Evolutionary conservation across 2,797 vertebrate genomes (phyloP).

Genomic region (Eulemur albifrons): DNA sequence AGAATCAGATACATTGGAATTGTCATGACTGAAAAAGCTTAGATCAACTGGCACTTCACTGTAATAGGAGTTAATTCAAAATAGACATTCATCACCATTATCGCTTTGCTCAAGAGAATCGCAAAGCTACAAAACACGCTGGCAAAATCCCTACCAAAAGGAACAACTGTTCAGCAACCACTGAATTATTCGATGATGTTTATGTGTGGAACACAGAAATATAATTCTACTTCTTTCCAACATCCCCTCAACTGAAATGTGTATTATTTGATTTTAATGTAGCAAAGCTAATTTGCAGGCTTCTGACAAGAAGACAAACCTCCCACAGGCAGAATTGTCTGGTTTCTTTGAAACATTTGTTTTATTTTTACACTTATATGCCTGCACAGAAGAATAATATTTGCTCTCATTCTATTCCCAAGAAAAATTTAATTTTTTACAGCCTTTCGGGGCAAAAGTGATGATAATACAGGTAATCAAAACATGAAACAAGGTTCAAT

Average conservation of each 20-base stretch:
- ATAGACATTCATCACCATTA: constrained; percentile 68
- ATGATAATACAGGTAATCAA: constrained; percentile 71
- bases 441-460: constrained; percentile 51
- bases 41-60: constrained; percentile 43
- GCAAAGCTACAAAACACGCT: background rate
- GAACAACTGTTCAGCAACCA: constrained; percentile 51
- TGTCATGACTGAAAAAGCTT: constrained; percentile 40
- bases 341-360: constrained; percentile 64
- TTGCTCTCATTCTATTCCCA: constrained; percentile 50
- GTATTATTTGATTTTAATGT: constrained; percentile 66
- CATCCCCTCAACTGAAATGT: constrained; percentile 56
- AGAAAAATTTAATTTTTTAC: constrained; percentile 69
- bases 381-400: constrained; percentile 49
- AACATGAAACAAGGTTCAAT: constrained; percentile 69
- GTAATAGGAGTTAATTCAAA: constrained; percentile 68
- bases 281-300: constrained; percentile 55
- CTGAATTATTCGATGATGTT: constrained; percentile 63
- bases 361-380: constrained; percentile 52
- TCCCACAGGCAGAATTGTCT: constrained; percentile 24
- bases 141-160: constrained; percentile 38
- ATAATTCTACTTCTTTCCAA: constrained; percentile 66
- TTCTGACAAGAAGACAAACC: constrained; percentile 66
- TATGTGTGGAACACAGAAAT: constrained; percentile 6
- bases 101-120: constrained; percentile 45
- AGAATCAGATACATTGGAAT: constrained; percentile 46